A percentile compares a stretch with the other conserved stretches of the same genome.
Conservation (phyloP, 2,888 invertebrate species). For the Parnassius apollo region DNA sequence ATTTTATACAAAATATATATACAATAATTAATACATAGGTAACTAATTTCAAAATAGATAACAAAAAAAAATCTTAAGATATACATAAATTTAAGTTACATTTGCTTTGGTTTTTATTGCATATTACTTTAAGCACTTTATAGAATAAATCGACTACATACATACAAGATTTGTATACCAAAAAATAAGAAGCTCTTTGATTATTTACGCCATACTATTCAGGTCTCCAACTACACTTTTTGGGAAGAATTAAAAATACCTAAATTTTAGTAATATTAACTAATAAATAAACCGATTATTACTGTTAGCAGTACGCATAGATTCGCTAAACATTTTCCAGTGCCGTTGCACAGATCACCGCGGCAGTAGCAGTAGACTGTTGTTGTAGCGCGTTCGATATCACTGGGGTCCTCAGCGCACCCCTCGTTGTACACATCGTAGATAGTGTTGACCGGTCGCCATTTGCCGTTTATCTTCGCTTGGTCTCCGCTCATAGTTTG, state of each 20-base stretch:
- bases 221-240: too few relatives aligned
- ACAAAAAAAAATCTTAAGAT: too few relatives aligned
- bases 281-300: slow-evolving; percentile 24
- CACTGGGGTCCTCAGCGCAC: slow-evolving; percentile 82
- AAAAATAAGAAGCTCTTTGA: too few relatives aligned
- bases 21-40: too few relatives aligned
- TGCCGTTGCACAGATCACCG: slow-evolving; percentile 85
- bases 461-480: slow-evolving; percentile 75
- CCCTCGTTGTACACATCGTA: slow-evolving; percentile 86
- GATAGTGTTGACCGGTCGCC: slow-evolving; percentile 82
- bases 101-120: too few relatives aligned
- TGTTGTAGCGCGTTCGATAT: slow-evolving; percentile 74
- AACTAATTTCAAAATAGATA: too few relatives aligned
- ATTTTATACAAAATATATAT: too few relatives aligned
- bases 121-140: too few relatives aligned
- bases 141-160: too few relatives aligned
- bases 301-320: slow-evolving; percentile 25
- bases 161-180: too few relatives aligned
- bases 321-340: slow-evolving; percentile 31
- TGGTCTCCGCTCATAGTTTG: slow-evolving; percentile 84
- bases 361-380: slow-evolving; percentile 88
- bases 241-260: neutral
- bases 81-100: too few relatives aligned
- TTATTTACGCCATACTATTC: too few relatives aligned
- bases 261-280: slow-evolving; percentile 25